Base-by-base conservation (phyloP, 2,113 vertebrate species). In the Anseranas semipalmata region DNA sequence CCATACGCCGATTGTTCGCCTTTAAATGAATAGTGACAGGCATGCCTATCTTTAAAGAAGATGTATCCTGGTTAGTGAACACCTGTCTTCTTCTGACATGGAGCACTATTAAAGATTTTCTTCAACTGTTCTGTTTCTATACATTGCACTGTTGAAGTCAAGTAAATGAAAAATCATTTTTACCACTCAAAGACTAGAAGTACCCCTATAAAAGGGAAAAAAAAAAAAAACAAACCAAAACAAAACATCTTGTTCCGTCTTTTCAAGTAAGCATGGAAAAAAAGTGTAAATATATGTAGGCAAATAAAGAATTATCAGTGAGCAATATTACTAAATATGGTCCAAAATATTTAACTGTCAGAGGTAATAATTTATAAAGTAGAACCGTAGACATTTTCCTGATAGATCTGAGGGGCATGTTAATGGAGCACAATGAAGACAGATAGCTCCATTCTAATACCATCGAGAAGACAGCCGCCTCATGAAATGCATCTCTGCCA, bases 341-440 rank as follows among this genome's bases (percentile, higher is more conserved):
- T 94, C 84, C 96, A 95, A 97, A 96, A 97, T 97, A 97, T 97
- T 97, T 97, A 97, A 98, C 77, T 95, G 95, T 95, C 80, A 15
- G 68, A 93, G 35, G 85, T 96, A 98, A 98, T 98, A 98, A 97
- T 97, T 97, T 97, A 97, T 97, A 96, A 97, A 96, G 76, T 78
- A 93, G 63, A 59, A 88, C 72, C 93, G 91, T 48, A 97, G 97
- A 96, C 90, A 89, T 97, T 97, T 96, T 59, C 89, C 84, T 98
- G 97, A 97, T 96, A 96, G 93, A 98, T 98, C 96, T 96, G 97
- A 97, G 97, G 91, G 95, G 95, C 96, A 98, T 97, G 88, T 97
- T 98, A 98, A 98, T 97, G 94, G 96, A 95, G 89, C 90, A 85
- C 95, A 97, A 98, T 98, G 98, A 98, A 98, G 98, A 98, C 91